Evolutionary conservation across 2,797 vertebrate species (phyloP), one percentile per base, ranked within the genome.

Genomic region (Brotula barbata): DNA sequence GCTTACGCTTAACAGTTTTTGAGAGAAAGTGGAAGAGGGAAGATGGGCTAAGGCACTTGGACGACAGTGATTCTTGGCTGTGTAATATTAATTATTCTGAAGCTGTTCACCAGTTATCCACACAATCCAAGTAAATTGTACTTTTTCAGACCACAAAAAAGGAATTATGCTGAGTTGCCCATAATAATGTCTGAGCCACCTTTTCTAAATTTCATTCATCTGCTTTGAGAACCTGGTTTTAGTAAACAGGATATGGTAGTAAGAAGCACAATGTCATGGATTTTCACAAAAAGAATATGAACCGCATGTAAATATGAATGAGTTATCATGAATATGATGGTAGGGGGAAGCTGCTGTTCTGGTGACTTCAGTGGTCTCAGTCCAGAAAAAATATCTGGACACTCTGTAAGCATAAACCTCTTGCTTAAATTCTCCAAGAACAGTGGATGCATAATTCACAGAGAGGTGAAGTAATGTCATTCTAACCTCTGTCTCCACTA

Each of bases 361-460:
- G 3, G 65, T 33, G 53, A 61, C 56, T 78, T 17, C 41, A 72
- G 22, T 56, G 44, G 41, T 72, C 46, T 22, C 9, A 54, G 23
- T 52, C 40, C 7, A 51, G 23, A 25, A 51, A 59, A 39, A 23
- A 42, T 58, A 55, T 48, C 39, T 48, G 37, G 48, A 67, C 23
- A 3, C 61, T 65, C 12, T 36, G 48, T 47, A 48, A 19, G 45
- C 34, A 36, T 14, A 36, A 14, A 36, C 34, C 8, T 36, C 13
- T 14, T 10, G 36, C 34, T 17, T 50, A 36, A 49, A 22, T 20
- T 23, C 34, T 5, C 8, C 6, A 21, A 50, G 17, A 21, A 53
- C 53, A 64, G 21, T 40, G 5, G 31, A 62, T 33, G 13, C 17
- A 19, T 50, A 17, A 47, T 12, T 67, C 42, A 47, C 14, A 45